phyloP scores from a whole-genome alignment of 2,113 vertebrate species.

The Dipodomys ordii region DNA sequence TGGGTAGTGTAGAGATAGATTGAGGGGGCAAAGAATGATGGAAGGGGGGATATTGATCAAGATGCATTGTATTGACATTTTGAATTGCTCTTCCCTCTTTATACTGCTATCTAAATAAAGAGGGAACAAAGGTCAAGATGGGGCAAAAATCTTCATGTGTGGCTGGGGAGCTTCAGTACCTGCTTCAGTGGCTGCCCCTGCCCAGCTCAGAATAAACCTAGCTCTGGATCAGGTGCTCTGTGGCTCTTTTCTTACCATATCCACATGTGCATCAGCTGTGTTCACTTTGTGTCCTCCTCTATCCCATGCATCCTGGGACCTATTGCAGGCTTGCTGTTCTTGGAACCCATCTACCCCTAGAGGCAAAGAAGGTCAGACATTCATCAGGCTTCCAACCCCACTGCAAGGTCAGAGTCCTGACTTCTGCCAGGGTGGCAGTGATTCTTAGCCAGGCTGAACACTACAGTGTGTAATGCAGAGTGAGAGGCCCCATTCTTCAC shows the following conservation, averaged over 20 bases:
- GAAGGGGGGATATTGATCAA: no score
- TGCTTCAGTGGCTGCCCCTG: conserved; percentile 91
- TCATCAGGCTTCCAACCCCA: fast-evolving
- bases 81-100: no score
- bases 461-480: no score
- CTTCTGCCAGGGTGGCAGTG: no score
- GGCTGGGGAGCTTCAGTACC: conserved; percentile 91
- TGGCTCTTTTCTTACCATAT: conserved; percentile 95
- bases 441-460: no score
- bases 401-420: no score
- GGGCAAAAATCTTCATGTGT: conserved; percentile 72
- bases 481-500: neutral
- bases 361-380: conserved; percentile 90
- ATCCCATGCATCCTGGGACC: neutral
- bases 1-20: no score
- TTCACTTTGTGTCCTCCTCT: neutral
- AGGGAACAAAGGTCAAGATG: neutral
- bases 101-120: no score
- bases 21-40: no score
- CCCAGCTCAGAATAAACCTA: conserved; percentile 92
- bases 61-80: no score
- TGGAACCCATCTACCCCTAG: conserved; percentile 96
- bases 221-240: conserved; percentile 93
- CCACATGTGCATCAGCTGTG: conserved; percentile 93
- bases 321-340: conserved; percentile 87